Percentiles rank a stretch among this genome's conserved stretches.
These are phyloP conservation scores for Potamarius usumacintae DNA, from an alignment of 2,113 vertebrate genomes.

Conservation along the genomic window DNA sequence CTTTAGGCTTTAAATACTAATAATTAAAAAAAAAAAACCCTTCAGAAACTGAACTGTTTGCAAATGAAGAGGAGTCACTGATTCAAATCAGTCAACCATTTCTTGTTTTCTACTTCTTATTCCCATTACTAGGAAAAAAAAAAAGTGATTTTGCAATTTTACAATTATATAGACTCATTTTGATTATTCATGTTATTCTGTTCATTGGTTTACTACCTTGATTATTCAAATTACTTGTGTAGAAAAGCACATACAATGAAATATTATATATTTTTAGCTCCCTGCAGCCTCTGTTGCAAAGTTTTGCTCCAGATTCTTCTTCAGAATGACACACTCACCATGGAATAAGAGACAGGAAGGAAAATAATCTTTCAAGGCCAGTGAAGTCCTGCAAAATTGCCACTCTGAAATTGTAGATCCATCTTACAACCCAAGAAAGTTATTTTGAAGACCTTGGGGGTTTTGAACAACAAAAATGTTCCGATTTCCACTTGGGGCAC, in stretches of 20 bases:
- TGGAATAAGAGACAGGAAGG: slow-evolving; percentile 21
- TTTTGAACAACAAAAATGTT: slow-evolving; percentile 61
- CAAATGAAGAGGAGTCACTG: background rate
- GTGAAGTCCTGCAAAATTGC: slow-evolving; percentile 40
- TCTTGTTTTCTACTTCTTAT: background rate
- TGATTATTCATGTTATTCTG: background rate
- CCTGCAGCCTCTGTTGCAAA: background rate
- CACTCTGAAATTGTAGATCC: slow-evolving; percentile 58
- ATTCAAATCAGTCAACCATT: background rate
- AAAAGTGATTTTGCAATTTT: background rate
- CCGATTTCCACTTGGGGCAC: slow-evolving; percentile 59
- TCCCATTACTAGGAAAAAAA: background rate
- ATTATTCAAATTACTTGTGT: background rate
- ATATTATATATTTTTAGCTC: background rate
- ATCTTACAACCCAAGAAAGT: slow-evolving; percentile 55
- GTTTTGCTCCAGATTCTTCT: background rate
- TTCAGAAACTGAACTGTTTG: background rate
- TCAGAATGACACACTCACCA: background rate
- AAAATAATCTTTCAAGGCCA: slow-evolving; percentile 39
- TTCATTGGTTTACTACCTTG: background rate
- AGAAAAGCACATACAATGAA: background rate
- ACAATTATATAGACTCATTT: background rate
- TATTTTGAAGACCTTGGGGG: slow-evolving; percentile 60
- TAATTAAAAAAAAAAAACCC: background rate
- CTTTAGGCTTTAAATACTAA: background rate